Evolutionary conservation across 2,797 vertebrate species (phyloP).

Genomic region (Hirundo rustica): DNA sequence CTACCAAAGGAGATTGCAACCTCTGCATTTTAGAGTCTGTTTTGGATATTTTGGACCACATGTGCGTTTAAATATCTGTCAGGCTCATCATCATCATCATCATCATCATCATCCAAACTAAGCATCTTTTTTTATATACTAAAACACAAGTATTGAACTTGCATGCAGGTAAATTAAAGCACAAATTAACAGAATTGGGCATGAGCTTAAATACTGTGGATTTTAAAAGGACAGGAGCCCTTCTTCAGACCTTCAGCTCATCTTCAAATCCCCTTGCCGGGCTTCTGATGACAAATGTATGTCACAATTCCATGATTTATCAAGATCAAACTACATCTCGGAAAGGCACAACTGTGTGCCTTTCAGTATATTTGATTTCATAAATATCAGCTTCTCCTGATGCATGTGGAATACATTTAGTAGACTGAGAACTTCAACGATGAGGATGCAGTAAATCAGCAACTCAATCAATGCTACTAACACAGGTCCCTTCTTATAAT

Average conservation of each 20-base stretch:
- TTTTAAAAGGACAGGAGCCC: background rate
- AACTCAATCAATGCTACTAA: background rate
- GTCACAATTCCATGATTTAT: background rate
- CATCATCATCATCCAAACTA: background rate
- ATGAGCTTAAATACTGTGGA: background rate
- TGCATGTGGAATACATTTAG: background rate
- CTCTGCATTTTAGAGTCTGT: background rate
- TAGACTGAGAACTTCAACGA: background rate
- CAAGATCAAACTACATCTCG: background rate
- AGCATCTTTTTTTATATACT: background rate
- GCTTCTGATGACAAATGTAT: background rate
- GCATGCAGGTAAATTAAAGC: background rate
- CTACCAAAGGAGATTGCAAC: background rate
- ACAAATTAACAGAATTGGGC: background rate
- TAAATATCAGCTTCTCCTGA: background rate
- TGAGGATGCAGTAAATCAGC: background rate
- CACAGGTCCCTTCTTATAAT: background rate
- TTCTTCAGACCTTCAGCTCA: background rate
- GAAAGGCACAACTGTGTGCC: background rate
- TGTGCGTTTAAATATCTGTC: background rate
- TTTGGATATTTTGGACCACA: background rate
- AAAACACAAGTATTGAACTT: background rate
- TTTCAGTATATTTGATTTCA: background rate
- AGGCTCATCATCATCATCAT: background rate
- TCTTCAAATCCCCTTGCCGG: background rate